Conservation (phyloP, 1,140 invertebrate species). For the Drosophila kikkawai region DNA sequence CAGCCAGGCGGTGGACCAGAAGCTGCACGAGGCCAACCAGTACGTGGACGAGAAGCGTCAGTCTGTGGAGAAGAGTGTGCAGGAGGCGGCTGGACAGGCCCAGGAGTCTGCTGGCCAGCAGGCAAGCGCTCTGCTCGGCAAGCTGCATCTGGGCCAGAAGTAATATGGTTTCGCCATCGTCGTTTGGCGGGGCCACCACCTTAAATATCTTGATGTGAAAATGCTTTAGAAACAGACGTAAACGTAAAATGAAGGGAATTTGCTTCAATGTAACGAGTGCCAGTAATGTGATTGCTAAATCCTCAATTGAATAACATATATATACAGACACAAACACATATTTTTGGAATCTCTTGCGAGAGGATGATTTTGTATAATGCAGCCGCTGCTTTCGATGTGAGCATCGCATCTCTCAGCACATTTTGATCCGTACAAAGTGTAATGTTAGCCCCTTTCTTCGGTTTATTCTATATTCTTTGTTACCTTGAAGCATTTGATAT, state of each 20-base stretch:
- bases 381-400: constrained; percentile 61
- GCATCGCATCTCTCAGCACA: constrained; percentile 39
- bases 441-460: constrained; percentile 23
- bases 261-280: constrained; percentile 83
- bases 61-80: constrained; percentile 77
- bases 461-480: constrained; percentile 45
- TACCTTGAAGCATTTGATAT: constrained; percentile 72
- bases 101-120: constrained; percentile 75
- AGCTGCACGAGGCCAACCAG: constrained; percentile 84
- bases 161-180: constrained; percentile 27
- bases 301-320: constrained; percentile 45
- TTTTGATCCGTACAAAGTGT: constrained; percentile 39
- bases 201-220: constrained; percentile 52
- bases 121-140: constrained; percentile 78
- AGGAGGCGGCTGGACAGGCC: constrained; percentile 71
- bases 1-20: constrained; percentile 82
- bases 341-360: constrained; percentile 54
- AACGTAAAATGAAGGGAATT: constrained; percentile 46
- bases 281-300: constrained; percentile 82
- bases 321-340: constrained; percentile 44
- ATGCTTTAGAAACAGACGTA: constrained; percentile 60
- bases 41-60: constrained; percentile 84
- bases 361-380: constrained; percentile 46
- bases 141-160: constrained; percentile 74
- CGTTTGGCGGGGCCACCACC: background rate